phyloP scores from a whole-genome alignment of 2,888 invertebrate genomes.

The Argyresthia goedartella region DNA sequence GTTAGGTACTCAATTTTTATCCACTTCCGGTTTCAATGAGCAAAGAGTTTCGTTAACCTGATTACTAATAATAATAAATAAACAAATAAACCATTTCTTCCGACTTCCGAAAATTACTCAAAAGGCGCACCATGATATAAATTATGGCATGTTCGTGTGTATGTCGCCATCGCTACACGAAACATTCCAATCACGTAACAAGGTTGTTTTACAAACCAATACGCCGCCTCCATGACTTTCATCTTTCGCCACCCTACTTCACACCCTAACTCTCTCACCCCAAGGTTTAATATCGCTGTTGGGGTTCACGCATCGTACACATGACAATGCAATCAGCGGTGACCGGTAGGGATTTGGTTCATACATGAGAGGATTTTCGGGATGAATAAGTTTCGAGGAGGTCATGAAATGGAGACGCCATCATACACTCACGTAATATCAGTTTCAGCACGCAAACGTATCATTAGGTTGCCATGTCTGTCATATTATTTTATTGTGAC shows the following conservation, averaged over 20 bases:
- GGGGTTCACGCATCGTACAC: slow-evolving; percentile 22
- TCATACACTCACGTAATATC: too few species aligned
- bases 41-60: too few species aligned
- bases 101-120: too few species aligned
- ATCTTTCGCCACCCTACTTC: too few species aligned
- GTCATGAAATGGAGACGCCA: too few species aligned
- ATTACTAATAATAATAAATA: background rate
- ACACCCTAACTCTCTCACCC: background rate
- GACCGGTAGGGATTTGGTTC: slow-evolving; percentile 68
- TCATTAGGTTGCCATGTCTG: too few species aligned
- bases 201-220: slow-evolving; percentile 69
- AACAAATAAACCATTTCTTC: background rate
- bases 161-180: slow-evolving; percentile 60
- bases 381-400: slow-evolving; percentile 59
- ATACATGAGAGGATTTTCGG: slow-evolving; percentile 69
- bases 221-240: slow-evolving; percentile 26
- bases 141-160: slow-evolving; percentile 64
- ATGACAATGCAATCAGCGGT: slow-evolving; percentile 71
- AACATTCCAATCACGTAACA: slow-evolving; percentile 68
- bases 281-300: slow-evolving; percentile 5
- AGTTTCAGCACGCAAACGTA: too few species aligned
- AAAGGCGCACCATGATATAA: slow-evolving; percentile 34
- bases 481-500: too few species aligned
- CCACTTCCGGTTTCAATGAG: too few species aligned
- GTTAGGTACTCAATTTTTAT: too few species aligned